These are phyloP conservation scores for Drosophila santomea DNA, from an alignment of 1,140 invertebrate genomes.

Conservation along the genomic window DNA sequence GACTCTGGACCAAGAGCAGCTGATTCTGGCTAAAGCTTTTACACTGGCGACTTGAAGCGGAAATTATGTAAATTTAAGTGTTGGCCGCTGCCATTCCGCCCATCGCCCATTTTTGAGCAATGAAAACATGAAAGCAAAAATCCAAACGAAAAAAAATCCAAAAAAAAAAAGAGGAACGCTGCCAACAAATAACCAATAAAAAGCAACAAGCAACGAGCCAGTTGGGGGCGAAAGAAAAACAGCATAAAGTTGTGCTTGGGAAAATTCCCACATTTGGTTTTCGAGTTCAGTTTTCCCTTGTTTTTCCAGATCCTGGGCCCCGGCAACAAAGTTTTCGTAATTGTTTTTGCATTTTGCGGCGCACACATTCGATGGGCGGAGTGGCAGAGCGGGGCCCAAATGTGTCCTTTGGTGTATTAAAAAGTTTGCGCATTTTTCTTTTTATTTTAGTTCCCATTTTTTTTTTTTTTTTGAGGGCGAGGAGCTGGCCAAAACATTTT, in stretches of 20 bases:
- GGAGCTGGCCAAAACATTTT: slow-evolving; percentile 25
- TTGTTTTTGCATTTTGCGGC: slow-evolving; percentile 81
- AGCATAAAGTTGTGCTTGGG: slow-evolving; percentile 68
- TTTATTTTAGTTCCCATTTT: slow-evolving; percentile 12
- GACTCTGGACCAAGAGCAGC: slow-evolving; percentile 51
- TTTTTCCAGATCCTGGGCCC: slow-evolving; percentile 10
- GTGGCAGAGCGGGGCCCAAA: slow-evolving; percentile 59
- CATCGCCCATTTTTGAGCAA: slow-evolving; percentile 64
- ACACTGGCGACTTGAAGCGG: slow-evolving; percentile 78
- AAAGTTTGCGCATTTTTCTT: slow-evolving; percentile 62
- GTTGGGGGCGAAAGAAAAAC: slow-evolving; percentile 39
- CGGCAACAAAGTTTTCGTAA: slow-evolving; percentile 75
- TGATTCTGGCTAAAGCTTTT: slow-evolving; percentile 72
- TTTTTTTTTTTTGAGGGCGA: slow-evolving; percentile 11
- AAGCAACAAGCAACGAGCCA: slow-evolving; percentile 69
- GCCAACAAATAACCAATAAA: slow-evolving; percentile 66
- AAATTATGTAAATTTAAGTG: slow-evolving; percentile 83
- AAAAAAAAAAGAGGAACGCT: slow-evolving; percentile 43
- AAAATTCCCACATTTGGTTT: slow-evolving; percentile 75
- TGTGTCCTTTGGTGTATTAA: slow-evolving; percentile 83
- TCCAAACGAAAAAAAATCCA: slow-evolving; percentile 31
- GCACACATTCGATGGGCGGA: slow-evolving; percentile 37
- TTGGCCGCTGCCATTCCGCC: slow-evolving; percentile 44
- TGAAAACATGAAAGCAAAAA: slow-evolving; percentile 82
- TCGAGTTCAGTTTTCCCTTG: slow-evolving; percentile 56